Percentiles rank a stretch among this genome's conserved stretches.
phyloP scores from a whole-genome alignment of 2,888 invertebrate genomes.

The Drosophila rellima region DNA sequence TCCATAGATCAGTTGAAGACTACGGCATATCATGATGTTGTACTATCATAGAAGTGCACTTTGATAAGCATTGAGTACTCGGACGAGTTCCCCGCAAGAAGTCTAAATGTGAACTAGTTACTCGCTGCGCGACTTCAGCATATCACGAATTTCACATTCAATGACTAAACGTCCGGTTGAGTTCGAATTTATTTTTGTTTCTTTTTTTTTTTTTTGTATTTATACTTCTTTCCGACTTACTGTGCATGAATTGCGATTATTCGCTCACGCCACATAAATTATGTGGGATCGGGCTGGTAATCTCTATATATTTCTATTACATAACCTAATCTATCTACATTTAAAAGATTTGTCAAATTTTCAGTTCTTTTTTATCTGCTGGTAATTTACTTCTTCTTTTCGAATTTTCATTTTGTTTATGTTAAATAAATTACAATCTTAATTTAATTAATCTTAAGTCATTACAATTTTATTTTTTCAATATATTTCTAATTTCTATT shows the following conservation, averaged over 20 bases:
- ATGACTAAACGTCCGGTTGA: conserved; percentile 35
- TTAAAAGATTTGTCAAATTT: neutral
- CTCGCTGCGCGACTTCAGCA: conserved; percentile 10
- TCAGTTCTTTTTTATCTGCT: too few species aligned
- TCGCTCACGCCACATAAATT: neutral
- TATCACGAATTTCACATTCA: conserved; percentile 32
- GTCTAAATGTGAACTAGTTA: conserved; percentile 40
- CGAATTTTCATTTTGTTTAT: too few species aligned
- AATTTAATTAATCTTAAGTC: too few species aligned
- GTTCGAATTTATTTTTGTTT: conserved; percentile 16
- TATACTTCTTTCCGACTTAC: conserved; percentile 7
- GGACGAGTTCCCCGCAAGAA: conserved; percentile 37
- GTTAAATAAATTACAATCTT: too few species aligned
- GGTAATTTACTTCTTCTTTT: too few species aligned
- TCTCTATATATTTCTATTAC: neutral
- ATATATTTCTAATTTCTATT: too few species aligned
- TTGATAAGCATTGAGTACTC: conserved; percentile 17
- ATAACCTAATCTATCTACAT: neutral
- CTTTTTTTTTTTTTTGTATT: conserved; percentile 1
- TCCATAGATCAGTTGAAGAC: conserved; percentile 11
- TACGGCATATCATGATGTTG: conserved; percentile 27
- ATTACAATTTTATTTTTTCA: too few species aligned
- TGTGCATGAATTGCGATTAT: conserved; percentile 1
- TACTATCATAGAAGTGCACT: neutral
- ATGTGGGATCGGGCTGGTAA: neutral